Base-by-base conservation (phyloP, 2,797 vertebrate genomes). In the Siniperca obscura region DNA sequence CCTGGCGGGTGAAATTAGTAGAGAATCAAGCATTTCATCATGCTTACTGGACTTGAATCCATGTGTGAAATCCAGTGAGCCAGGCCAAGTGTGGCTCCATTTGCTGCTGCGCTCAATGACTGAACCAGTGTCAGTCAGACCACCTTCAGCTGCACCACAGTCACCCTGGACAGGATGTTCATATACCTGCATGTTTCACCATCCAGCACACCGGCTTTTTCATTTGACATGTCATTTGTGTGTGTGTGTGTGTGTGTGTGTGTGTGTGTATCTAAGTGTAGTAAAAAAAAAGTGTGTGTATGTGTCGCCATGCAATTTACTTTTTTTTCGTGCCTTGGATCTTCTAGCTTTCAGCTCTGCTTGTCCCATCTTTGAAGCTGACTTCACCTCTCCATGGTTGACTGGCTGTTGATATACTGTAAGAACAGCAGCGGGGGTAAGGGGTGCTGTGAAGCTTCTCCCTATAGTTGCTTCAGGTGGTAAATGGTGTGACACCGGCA, bases 41-140 rank as follows among this genome's bases (percentile, higher is more conserved):
- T 90, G 90, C 88, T 88, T 80, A 78, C 76, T 87, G 86, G 87
- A 90, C 87, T 83, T 86, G 77, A 92, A 90, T 89, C 84, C 90
- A 92, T 92, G 93, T 94, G 93, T 94, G 88, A 93, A 91, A 93
- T 92, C 67, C 84, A 81, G 71, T 53, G 67, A 88, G 86, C 71
- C 50, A 27, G 82, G 79, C 83, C 83, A 81, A 89, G 87, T 66
- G 56, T 66, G 68, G 38, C 76, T 76, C 89, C 85, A 61, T 85
- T 90, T 88, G 90, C 87, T 65, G 76, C 78, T 19, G 62, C 25
- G 36, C 68, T 78, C 9, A 52, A 67, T 77, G 76, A 64, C 87
- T 88, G 83, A 81, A 50, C 62, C 25, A 10, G 6, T 50, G 77
- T 72, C 67, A 38, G 78, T 78, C 68, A 48, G 80, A 74, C 87